Base-by-base conservation (phyloP, 2,113 vertebrate species). In the Leucopsar rothschildi region DNA sequence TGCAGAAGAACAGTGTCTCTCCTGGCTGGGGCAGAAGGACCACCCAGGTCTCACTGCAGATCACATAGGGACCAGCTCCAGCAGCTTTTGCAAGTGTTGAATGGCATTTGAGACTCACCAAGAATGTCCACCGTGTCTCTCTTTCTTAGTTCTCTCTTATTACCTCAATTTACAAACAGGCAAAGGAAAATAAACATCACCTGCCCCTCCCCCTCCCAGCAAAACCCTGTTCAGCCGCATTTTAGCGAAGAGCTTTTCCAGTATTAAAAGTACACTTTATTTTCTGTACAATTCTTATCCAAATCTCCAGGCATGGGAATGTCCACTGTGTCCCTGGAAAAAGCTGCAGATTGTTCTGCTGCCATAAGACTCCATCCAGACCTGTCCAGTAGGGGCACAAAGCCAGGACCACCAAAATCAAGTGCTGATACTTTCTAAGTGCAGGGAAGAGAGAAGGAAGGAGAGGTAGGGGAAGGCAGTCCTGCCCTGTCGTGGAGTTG, bases 191-290 rank as follows among this genome's bases (percentile, higher is more conserved):
- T 10, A 57, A 70, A 44, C 25, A 49, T 11, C 44, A 9, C 12
- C 37, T 11, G 15, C 31, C 14, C n/a, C 7, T 35, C 23, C 31
- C 14, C n/a, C 7, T 35, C 23, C 5, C 49, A 61, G 45, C 33
- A 90, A 72, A 91, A 39, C 64, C 60, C 44, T 7, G 21, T 52
- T 69, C 3, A 2, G 61, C 57, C 80, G 79, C 3, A 1, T 65
- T 94, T 86, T 40, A 77, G 47, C 60, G 42, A 75, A 65, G 60
- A 81, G 31, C 42, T 71, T 14, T 15, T 75, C 82, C 76, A 80
- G 63, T 95, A 97, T 93, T 97, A 97, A 96, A 97, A 97, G 92
- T 94, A 96, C 91, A 75, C 88, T 97, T 97, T 96, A 97, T 97
- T 97, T 95, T 93, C 75, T 96, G 88, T 96, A 95, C 86, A 95